Evolutionary conservation across 2,113 vertebrate species (phyloP).

Genomic region (Mohoua ochrocephala): DNA sequence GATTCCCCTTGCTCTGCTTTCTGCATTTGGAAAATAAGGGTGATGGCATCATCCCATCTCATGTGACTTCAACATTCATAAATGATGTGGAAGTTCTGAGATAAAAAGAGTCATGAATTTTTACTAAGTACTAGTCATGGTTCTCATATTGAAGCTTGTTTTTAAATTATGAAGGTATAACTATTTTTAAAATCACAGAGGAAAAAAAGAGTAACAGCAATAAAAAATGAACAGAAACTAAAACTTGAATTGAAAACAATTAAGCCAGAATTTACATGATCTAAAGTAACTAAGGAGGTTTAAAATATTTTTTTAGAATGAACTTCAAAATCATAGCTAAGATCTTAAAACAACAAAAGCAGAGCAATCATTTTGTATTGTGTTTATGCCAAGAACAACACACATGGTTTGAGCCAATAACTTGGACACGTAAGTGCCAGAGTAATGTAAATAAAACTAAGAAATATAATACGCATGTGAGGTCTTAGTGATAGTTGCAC

Average conservation of each 20-base stretch:
- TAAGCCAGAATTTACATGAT: neutral
- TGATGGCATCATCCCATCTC: neutral
- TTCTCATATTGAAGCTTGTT: neutral
- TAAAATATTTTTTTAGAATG: neutral
- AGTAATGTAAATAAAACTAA: conserved; percentile 2
- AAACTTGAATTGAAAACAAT: neutral
- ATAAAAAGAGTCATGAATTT: neutral
- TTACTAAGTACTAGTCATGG: neutral
- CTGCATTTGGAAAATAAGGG: neutral
- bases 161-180: neutral
- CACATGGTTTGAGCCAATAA: neutral
- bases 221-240: neutral
- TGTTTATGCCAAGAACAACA: neutral
- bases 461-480: neutral
- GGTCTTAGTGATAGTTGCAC: neutral
- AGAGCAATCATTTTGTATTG: neutral
- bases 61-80: neutral
- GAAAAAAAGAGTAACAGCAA: neutral
- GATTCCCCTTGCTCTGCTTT: neutral
- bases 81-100: neutral
- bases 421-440: neutral
- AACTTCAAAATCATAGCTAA: neutral
- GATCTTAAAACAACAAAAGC: conserved; percentile 2
- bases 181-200: neutral
- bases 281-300: neutral